Evolutionary conservation across 2,113 vertebrate species (phyloP).

Genomic region (Hirundichthys speculiger): DNA sequence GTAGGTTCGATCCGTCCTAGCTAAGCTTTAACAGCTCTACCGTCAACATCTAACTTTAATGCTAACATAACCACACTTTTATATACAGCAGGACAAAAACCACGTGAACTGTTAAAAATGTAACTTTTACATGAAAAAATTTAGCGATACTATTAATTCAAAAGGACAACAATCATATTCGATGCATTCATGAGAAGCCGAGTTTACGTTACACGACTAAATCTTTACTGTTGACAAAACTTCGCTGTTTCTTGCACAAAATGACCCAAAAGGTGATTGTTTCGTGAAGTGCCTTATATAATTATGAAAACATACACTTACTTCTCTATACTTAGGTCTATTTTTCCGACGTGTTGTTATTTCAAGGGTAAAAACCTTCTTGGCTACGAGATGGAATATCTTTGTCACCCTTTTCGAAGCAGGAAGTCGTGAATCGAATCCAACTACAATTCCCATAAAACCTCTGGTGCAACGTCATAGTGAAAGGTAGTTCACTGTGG

Average conservation of each 20-base stretch:
- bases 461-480: slow-evolving; percentile 22
- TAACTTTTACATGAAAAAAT: no score
- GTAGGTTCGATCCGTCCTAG: no score
- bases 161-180: no score
- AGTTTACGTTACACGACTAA: slow-evolving; percentile 20
- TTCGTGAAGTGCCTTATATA: not conserved
- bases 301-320: slow-evolving; percentile 23
- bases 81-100: no score
- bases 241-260: slow-evolving; percentile 6
- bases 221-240: slow-evolving; percentile 27
- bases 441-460: slow-evolving; percentile 61
- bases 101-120: no score
- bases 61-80: no score
- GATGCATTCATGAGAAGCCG: slow-evolving; percentile 4
- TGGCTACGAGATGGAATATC: slow-evolving; percentile 6
- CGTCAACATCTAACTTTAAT: no score
- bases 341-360: not conserved
- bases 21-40: no score
- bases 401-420: slow-evolving; percentile 38
- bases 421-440: slow-evolving; percentile 63
- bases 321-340: slow-evolving; percentile 14
- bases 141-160: no score
- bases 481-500: no score
- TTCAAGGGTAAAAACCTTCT: slow-evolving; percentile 31
- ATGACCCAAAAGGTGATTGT: not conserved